Evolutionary conservation across 2,888 invertebrate genomes (phyloP), one percentile per base, ranked within the genome.

Genomic region (Craniophora ligustri): DNA sequence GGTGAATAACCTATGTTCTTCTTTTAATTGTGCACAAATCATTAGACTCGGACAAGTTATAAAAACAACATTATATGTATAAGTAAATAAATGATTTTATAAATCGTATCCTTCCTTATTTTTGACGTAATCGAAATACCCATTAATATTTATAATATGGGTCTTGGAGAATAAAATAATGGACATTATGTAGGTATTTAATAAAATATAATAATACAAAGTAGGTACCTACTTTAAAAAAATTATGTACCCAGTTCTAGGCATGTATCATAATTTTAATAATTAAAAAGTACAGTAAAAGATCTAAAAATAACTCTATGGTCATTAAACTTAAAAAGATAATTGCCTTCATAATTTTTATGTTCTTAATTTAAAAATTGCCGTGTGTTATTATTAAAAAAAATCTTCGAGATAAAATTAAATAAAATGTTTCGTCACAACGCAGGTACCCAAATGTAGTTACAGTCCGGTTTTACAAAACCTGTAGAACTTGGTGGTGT

Each of bases 401-500:
- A 14, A 23, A 39, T 13, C 34, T 16, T 14, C 38, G 36, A 50
- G 34, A 31, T 48, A 30, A 40, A 51, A 32, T 48, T 16, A 41
- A n/a, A n/a, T n/a, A n/a, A n/a, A 51, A 48, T 46, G 64, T 67
- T 68, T 64, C 45, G 65, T 68, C 60, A 68, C 54, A 16, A 30
- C 21, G 8, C 21, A 13, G 34, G 30, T 31, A 35, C n/a, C n/a
- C n/a, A n/a, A n/a, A n/a, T 15, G 36, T 59, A 49, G 32, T 49
- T 46, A 36, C 26, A 49, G 48, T 14, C 67, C 64, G 71, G 60
- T 71, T 57, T 53, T 47, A 55, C 47, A 34, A 48, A 67, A 67
- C 69, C 71, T 46, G 69, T 40, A 50, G 15, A 69, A 67, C 69
- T 60, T 51, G 69, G 67, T 62, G 35, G 39, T 16, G 36, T 57